Conservation (phyloP, 2,113 vertebrate genomes). For the Oostethus manadensis region DNA sequence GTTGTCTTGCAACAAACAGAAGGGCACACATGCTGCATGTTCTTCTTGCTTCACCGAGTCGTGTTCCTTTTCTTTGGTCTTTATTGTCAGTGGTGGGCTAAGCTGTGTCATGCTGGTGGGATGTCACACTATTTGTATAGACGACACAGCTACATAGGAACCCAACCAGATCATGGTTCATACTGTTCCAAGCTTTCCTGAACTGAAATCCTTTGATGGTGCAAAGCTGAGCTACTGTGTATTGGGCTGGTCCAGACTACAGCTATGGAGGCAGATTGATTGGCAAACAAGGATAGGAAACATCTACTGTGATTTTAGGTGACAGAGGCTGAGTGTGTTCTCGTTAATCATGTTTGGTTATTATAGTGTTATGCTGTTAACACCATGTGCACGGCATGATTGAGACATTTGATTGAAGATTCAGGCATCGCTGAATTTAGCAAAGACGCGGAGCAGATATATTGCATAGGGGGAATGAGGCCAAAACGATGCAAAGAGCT, state of each 20-base stretch:
- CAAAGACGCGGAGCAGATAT: slow-evolving; percentile 1
- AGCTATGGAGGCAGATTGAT: no score
- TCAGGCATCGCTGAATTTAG: slow-evolving; percentile 11
- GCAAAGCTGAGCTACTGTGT: no score
- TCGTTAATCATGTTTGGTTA: slow-evolving; percentile 7
- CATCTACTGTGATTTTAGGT: slow-evolving; percentile 11
- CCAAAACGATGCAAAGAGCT: slow-evolving; percentile 28
- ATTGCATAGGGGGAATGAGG: slow-evolving; percentile 15
- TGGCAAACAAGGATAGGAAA: no score
- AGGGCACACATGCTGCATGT: no score
- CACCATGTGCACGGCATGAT: no score
- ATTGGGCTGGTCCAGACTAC: no score
- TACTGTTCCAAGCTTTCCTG: no score
- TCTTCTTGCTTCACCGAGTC: not conserved
- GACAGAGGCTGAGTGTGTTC: slow-evolving; percentile 5
- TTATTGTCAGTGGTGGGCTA: not conserved
- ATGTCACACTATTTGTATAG: slow-evolving; percentile 6
- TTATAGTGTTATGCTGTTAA: not conserved
- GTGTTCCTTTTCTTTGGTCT: not conserved
- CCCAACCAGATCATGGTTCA: not conserved
- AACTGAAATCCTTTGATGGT: no score
- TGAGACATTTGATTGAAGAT: slow-evolving; percentile 3
- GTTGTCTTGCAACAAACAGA: not conserved
- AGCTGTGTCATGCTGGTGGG: not conserved
- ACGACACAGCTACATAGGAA: not conserved